Conservation (phyloP, 2,888 invertebrate genomes). For the Dolichomitus sp. region DNA sequence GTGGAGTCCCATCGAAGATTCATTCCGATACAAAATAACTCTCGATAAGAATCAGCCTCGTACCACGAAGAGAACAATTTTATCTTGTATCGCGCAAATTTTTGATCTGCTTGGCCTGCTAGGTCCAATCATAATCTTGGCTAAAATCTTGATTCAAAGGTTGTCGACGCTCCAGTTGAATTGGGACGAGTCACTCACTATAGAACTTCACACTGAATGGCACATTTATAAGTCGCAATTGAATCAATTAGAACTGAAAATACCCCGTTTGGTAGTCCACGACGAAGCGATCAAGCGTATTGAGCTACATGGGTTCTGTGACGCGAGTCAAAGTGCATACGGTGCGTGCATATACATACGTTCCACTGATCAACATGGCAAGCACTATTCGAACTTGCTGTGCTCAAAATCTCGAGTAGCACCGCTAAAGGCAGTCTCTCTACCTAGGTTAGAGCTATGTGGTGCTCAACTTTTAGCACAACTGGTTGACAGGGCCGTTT, state of each 20-base stretch:
- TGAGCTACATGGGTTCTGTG: conserved; percentile 12
- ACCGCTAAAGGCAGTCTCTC: conserved; percentile 25
- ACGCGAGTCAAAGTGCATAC: background rate
- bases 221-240: background rate
- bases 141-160: conserved; percentile 8
- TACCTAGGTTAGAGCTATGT: conserved; percentile 52
- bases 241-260: background rate
- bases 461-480: conserved; percentile 42
- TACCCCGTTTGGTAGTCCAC: background rate
- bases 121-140: conserved; percentile 2
- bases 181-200: conserved; percentile 3
- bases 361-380: background rate
- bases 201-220: conserved; percentile 6
- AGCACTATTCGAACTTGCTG: background rate
- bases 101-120: conserved; percentile 13
- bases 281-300: background rate
- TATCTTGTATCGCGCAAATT: conserved; percentile 14
- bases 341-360: conserved; percentile 39
- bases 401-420: conserved; percentile 12
- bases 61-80: conserved; percentile 20
- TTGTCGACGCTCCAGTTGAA: conserved; percentile 5
- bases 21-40: conserved; percentile 31
- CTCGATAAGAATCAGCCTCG: background rate
- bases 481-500: conserved; percentile 18
- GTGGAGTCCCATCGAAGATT: conserved; percentile 20